Conservation (phyloP, 1,140 invertebrate genomes). For the Thaumetopoea pityocampa region DNA sequence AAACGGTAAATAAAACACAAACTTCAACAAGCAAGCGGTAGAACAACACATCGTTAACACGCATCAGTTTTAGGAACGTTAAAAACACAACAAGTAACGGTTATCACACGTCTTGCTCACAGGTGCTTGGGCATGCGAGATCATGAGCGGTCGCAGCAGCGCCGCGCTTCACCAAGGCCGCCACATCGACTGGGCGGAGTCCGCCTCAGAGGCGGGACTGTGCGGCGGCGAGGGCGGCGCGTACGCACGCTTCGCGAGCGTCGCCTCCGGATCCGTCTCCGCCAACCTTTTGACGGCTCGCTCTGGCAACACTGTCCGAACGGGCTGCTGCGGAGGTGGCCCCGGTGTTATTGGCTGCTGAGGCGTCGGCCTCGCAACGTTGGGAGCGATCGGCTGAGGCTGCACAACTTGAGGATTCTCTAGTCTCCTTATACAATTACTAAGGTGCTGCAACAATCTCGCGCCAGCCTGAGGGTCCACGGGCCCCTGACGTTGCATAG, state of each 20-base stretch:
- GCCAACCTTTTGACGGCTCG: constrained; percentile 52
- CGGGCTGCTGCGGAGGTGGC: constrained; percentile 66
- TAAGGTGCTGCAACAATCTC: constrained; percentile 89
- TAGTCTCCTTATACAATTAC: constrained; percentile 82
- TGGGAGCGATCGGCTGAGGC: constrained; percentile 49
- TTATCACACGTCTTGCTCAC: constrained; percentile 46
- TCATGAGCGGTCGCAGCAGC: constrained; percentile 23
- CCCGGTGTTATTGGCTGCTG: constrained; percentile 79
- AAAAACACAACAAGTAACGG: constrained; percentile 56
- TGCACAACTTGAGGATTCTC: constrained; percentile 54
- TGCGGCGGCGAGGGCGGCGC: constrained; percentile 77
- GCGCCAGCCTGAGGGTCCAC: constrained; percentile 90
- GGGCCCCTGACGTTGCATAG: constrained; percentile 76
- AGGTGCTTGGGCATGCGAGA: constrained; percentile 38
- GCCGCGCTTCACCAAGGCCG: constrained; percentile 71
- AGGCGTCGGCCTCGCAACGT: constrained; percentile 55
- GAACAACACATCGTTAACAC: constrained; percentile 52
- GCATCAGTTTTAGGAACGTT: constrained; percentile 62
- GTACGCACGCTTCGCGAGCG: constrained; percentile 57
- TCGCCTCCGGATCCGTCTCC: constrained; percentile 51
- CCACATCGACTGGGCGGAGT: constrained; percentile 74
- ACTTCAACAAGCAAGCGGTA: constrained; percentile 64
- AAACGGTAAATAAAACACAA: constrained; percentile 56
- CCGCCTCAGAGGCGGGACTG: constrained; percentile 74
- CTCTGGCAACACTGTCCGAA: constrained; percentile 43